Evolutionary conservation across 2,797 vertebrate genomes (phyloP).

Genomic region (Fundulus diaphanus): DNA sequence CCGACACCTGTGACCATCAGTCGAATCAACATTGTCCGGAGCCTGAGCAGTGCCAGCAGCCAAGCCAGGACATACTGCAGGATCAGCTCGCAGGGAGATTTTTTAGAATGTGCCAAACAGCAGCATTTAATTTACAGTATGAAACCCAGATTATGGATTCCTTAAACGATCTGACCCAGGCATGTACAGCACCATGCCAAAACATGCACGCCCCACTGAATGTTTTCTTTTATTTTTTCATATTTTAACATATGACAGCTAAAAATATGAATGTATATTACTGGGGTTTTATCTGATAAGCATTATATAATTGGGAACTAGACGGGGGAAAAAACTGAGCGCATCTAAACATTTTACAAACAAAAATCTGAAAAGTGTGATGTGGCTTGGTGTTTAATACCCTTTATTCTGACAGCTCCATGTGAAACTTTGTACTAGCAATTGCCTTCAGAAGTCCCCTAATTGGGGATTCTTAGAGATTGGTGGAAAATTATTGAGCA

Average conservation of each 20-base stretch:
- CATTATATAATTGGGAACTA: background rate
- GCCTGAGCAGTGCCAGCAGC: slow-evolving; percentile 35
- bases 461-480: background rate
- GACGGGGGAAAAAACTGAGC: background rate
- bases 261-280: background rate
- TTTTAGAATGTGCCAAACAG: slow-evolving; percentile 24
- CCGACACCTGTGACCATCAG: slow-evolving; percentile 70
- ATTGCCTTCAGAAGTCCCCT: too few species aligned
- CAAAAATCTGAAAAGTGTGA: background rate
- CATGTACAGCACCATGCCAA: background rate
- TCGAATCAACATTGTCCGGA: slow-evolving; percentile 53
- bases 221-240: background rate
- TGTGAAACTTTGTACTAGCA: background rate
- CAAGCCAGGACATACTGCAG: slow-evolving; percentile 26
- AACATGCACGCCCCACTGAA: background rate
- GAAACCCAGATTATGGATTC: slow-evolving; percentile 16
- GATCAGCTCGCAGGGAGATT: slow-evolving; percentile 21
- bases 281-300: background rate
- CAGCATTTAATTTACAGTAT: slow-evolving; percentile 1
- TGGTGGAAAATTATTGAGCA: too few species aligned
- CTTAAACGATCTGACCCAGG: slow-evolving; percentile 5
- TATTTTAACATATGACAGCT: background rate
- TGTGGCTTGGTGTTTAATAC: background rate
- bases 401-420: background rate
- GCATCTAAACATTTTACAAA: background rate